Conservation (phyloP, 1,140 invertebrate genomes). For the Trichonephila inaurata region DNA sequence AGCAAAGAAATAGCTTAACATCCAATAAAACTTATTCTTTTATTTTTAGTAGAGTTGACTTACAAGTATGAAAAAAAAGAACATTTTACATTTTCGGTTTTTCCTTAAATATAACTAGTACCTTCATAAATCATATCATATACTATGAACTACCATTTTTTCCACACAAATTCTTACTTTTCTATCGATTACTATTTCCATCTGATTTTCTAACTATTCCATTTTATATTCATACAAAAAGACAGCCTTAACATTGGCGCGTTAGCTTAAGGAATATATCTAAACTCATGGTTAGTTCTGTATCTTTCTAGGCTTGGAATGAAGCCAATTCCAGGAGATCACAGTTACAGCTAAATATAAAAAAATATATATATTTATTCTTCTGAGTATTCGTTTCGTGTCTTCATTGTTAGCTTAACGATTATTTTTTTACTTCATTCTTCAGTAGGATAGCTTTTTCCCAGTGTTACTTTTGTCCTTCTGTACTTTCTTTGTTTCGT, state of each 20-base stretch:
- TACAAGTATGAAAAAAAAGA: no score
- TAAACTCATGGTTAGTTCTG: neutral
- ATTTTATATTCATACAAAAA: neutral
- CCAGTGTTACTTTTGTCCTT: neutral
- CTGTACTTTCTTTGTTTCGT: neutral
- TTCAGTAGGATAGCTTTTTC: neutral
- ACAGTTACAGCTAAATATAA: conserved; percentile 7
- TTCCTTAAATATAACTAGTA: no score
- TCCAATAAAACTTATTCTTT: no score
- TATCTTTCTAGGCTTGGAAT: neutral
- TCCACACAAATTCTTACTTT: no score
- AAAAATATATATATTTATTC: neutral
- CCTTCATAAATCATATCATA: no score
- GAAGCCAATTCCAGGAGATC: conserved; percentile 16
- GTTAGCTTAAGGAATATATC: neutral
- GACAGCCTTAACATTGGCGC: neutral
- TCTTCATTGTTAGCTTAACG: conserved; percentile 4
- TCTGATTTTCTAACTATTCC: neutral
- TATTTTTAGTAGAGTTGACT: no score
- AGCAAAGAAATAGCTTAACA: no score
- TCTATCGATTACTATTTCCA: no score
- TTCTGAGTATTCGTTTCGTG: neutral
- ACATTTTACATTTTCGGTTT: no score
- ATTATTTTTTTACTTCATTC: conserved; percentile 4
- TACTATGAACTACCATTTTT: no score